Percentiles rank a stretch among this genome's conserved stretches.
Conservation (phyloP, 2,797 vertebrate species). For the Masticophis lateralis region DNA sequence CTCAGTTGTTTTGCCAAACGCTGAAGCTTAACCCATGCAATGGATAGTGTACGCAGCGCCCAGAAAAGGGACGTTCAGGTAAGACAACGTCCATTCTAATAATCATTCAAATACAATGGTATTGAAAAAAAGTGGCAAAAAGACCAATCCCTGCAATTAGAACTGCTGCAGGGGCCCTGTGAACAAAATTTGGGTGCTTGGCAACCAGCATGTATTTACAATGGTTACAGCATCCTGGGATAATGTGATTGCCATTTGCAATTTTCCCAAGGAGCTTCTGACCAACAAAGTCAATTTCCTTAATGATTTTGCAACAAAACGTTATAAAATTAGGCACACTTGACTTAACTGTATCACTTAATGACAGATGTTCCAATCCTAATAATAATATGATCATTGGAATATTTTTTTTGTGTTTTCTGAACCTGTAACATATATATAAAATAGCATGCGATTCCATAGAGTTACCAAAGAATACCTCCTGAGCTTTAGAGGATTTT, state of each 20-base stretch:
- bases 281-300: not conserved
- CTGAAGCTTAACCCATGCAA: no score
- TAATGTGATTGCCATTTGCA: not conserved
- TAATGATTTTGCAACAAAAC: not conserved
- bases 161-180: not conserved
- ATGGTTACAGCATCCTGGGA: not conserved
- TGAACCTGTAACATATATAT: not conserved
- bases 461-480: not conserved
- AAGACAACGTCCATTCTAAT: no score
- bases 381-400: not conserved
- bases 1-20: no score
- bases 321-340: not conserved
- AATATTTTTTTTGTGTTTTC: not conserved
- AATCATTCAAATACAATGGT: not conserved
- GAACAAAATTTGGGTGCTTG: not conserved
- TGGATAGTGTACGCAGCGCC: no score
- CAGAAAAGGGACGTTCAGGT: no score
- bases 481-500: not conserved
- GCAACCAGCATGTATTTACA: not conserved
- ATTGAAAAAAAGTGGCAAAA: not conserved
- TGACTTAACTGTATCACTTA: not conserved
- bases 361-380: not conserved
- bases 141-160: not conserved
- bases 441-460: not conserved
- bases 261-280: not conserved